phyloP scores from a whole-genome alignment of 2,888 invertebrate species.

The Listrodromus nycthemerus region DNA sequence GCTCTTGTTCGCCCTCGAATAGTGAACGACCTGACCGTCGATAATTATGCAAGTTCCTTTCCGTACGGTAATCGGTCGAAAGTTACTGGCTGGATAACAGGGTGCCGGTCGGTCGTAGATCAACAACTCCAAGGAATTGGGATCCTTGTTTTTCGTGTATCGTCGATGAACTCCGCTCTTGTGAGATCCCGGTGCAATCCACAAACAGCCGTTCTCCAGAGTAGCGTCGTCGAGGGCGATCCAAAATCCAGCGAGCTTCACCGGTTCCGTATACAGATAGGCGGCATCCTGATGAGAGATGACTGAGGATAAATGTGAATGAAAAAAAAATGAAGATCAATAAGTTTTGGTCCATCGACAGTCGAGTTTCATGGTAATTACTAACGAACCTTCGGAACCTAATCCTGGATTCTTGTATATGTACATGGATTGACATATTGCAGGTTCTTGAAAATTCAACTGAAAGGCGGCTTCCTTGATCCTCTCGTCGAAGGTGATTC shows the following conservation, averaged over 20 bases:
- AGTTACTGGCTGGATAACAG: constrained; percentile 90
- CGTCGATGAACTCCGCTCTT: constrained; percentile 92
- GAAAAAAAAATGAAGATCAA: constrained; percentile 14
- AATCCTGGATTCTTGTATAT: constrained; percentile 98
- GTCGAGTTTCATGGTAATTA: constrained; percentile 12
- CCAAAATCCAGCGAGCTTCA: constrained; percentile 95
- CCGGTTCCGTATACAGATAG: constrained; percentile 94
- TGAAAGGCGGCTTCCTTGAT: constrained; percentile 91
- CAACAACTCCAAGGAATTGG: constrained; percentile 86
- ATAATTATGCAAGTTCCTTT: constrained; percentile 96
- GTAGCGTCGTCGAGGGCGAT: constrained; percentile 98
- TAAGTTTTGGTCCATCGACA: constrained; percentile 15
- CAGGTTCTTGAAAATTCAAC: constrained; percentile 91
- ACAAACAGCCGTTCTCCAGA: constrained; percentile 96
- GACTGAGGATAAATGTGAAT: constrained; percentile 85
- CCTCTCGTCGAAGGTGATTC: constrained; percentile 93
- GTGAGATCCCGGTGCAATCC: constrained; percentile 97
- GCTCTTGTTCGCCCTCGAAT: constrained; percentile 94
- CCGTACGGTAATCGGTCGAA: constrained; percentile 91
- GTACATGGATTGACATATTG: constrained; percentile 98
- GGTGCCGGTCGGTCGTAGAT: constrained; percentile 90
- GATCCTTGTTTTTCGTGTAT: constrained; percentile 90
- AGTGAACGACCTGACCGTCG: constrained; percentile 97
- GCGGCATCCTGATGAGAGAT: constrained; percentile 94
- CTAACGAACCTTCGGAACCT: constrained; percentile 92